Conservation (phyloP, 2,797 vertebrate genomes). For the Halcyon leucocephala region DNA sequence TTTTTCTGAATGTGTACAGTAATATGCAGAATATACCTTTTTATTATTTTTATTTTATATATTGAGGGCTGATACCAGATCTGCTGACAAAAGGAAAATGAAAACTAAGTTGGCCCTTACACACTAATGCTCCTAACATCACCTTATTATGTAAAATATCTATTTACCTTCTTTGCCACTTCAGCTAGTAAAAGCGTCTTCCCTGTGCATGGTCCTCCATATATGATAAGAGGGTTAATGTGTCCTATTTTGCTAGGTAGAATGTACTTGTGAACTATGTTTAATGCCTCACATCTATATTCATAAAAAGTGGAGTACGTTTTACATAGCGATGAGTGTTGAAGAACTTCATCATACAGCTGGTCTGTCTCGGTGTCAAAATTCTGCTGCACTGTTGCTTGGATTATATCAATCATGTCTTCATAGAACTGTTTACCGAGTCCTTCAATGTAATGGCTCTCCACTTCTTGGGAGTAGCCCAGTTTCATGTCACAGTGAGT, state of each 20-base stretch:
- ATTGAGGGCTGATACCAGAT: not conserved
- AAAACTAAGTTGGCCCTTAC: not conserved
- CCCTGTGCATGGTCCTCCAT: slow-evolving; percentile 95
- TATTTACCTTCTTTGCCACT: slow-evolving; percentile 95
- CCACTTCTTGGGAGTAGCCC: slow-evolving; percentile 96
- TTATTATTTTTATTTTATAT: not conserved
- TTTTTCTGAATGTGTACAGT: not conserved
- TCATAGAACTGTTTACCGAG: slow-evolving; percentile 99
- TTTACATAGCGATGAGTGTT: slow-evolving; percentile 95
- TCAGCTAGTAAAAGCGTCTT: slow-evolving; percentile 95
- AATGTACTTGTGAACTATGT: slow-evolving; percentile 90
- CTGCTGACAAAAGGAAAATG: slow-evolving; percentile 11
- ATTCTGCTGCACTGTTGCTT: slow-evolving; percentile 97
- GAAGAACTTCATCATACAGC: slow-evolving; percentile 94
- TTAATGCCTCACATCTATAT: slow-evolving; percentile 91
- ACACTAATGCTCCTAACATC: not conserved
- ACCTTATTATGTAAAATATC: not conserved
- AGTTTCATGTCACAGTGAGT: slow-evolving; percentile 99
- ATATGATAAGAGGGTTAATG: slow-evolving; percentile 90
- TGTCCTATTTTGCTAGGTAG: slow-evolving; percentile 89
- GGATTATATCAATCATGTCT: slow-evolving; percentile 99
- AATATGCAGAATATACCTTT: not conserved
- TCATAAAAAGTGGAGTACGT: slow-evolving; percentile 90
- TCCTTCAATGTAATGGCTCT: slow-evolving; percentile 97
- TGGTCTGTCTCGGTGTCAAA: slow-evolving; percentile 95